Evolutionary conservation across 1,140 invertebrate species (phyloP).

Genomic region (Scaptomyza montana): DNA sequence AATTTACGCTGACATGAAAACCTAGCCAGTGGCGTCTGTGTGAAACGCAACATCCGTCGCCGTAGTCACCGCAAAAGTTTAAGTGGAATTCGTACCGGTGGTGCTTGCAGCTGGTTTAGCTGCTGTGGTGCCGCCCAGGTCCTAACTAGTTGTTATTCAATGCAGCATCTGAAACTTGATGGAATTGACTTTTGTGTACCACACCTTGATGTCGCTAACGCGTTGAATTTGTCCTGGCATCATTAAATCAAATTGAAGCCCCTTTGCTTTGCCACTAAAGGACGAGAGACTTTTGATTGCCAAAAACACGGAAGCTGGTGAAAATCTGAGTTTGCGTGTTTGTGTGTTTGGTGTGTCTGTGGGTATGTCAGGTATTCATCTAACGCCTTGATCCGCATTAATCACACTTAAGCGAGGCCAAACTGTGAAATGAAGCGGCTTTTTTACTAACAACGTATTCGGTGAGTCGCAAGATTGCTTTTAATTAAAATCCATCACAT

Average conservation of each 20-base stretch:
- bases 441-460: constrained; percentile 43
- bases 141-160: constrained; percentile 77
- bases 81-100: constrained; percentile 58
- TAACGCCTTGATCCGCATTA: constrained; percentile 59
- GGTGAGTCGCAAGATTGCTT: constrained; percentile 35
- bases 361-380: constrained; percentile 63
- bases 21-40: constrained; percentile 67
- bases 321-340: constrained; percentile 5
- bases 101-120: constrained; percentile 2
- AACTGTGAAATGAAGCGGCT: constrained; percentile 55
- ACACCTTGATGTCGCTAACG: constrained; percentile 32
- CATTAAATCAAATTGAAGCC: constrained; percentile 82
- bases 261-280: constrained; percentile 65
- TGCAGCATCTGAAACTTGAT: constrained; percentile 78
- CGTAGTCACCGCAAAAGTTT: constrained; percentile 62
- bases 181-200: constrained; percentile 76
- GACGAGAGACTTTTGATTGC: constrained; percentile 74
- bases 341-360: constrained; percentile 37
- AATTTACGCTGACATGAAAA: constrained; percentile 79
- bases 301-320: constrained; percentile 45
- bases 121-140: constrained; percentile 24
- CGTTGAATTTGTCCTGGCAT: constrained; percentile 77
- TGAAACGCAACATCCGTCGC: constrained; percentile 72
- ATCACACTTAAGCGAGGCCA: constrained; percentile 69
- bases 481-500: constrained; percentile 58